Evolutionary conservation across 2,797 vertebrate genomes (phyloP), one percentile per base, ranked within the genome.

Genomic region (Pitangus sulphuratus): DNA sequence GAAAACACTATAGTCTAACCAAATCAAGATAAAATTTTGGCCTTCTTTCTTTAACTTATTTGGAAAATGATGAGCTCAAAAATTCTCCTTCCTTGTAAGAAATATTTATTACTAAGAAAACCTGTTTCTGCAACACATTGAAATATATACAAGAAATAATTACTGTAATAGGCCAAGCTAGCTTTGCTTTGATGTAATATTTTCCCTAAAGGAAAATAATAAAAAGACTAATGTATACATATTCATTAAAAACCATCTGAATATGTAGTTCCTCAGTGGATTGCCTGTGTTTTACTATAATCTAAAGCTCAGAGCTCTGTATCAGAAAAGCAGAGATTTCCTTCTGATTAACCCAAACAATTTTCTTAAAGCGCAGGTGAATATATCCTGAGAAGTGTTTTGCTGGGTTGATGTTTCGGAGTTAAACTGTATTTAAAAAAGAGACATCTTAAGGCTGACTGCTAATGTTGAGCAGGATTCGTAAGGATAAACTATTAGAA

Each of bases 161-260:
- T 95, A 92, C 26, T 28, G 7, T 69, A 72, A 54, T 68, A 92
- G 40, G 51, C 25, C 66, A 56, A 87, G 88, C 53, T 78, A 51
- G 13, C n/a, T 95, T 82, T 72, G 47, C 94, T 95, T 94, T 94
- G 88, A 95, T 92, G 62, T 89, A 78, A 14, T 87, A 79, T 90
- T 82, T 92, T 92, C 70, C 87, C 87, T 82, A 56, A 76, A 93
- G 90, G 56, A 79, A 90, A 88, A 76, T 66, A 80, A 76, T 76
- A 30, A 92, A 64, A 86, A 91, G n/a, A 56, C 26, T 76, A 40
- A 79, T 15, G 13, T 75, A 92, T 95, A 76, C 84, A 87, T 93
- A 94, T 94, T 93, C 66, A 93, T 87, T 48, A 51, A 70, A 60
- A 90, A 18, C 31, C 70, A 24, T 80, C n/a, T 45, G 86, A 89